Percentiles rank a stretch among this genome's conserved stretches.
phyloP scores from a whole-genome alignment of 2,888 invertebrate genomes.

The Unio delphinus region DNA sequence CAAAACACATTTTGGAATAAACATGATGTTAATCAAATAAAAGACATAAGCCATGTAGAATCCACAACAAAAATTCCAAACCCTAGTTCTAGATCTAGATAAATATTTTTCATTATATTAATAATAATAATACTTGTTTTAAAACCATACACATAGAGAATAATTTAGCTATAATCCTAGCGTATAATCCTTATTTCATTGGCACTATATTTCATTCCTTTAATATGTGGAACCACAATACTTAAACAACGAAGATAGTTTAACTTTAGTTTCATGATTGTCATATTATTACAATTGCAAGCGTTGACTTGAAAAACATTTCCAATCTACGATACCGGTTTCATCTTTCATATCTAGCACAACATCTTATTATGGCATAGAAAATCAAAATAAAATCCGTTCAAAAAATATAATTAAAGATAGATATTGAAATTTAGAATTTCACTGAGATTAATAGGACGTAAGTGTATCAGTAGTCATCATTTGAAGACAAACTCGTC shows the following conservation, averaged over 20 bases:
- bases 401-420: conserved; percentile 4
- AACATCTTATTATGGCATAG: conserved; percentile 8
- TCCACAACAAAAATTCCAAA: no score
- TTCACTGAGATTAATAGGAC: conserved; percentile 21
- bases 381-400: conserved; percentile 6
- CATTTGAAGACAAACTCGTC: conserved; percentile 11
- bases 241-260: conserved; percentile 47
- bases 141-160: no score
- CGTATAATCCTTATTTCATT: conserved; percentile 38
- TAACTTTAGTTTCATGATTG: conserved; percentile 40
- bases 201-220: conserved; percentile 37
- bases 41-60: no score
- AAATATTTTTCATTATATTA: no score
- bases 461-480: conserved; percentile 3
- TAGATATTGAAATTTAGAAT: conserved; percentile 12
- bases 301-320: conserved; percentile 24
- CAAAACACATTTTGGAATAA: no score
- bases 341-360: conserved; percentile 29
- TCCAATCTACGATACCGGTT: conserved; percentile 28
- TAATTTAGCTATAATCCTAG: no score
- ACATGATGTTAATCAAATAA: no score
- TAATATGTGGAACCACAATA: conserved; percentile 46
- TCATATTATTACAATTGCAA: conserved; percentile 47
- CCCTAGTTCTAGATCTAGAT: no score
- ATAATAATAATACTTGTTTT: no score